Conservation (phyloP, 2,888 invertebrate genomes). For the Hypomecis atomaria region DNA sequence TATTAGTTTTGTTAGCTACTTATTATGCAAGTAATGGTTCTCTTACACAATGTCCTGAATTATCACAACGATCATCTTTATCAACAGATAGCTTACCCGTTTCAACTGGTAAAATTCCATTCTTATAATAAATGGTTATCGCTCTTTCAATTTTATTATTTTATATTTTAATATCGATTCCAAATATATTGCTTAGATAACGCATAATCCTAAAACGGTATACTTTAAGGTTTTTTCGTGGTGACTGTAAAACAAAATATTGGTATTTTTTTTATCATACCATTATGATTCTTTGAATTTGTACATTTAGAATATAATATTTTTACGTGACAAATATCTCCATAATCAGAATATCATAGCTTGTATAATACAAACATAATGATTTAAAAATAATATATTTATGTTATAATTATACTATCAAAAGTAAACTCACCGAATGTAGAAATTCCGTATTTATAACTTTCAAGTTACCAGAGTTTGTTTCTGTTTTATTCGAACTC, state of each 20-base stretch:
- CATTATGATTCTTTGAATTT: background rate
- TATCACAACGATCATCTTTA: background rate
- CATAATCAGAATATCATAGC: no score
- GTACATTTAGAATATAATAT: background rate
- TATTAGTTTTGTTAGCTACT: no score
- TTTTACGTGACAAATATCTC: no score
- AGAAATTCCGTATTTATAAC: constrained; percentile 42
- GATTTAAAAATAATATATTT: no score
- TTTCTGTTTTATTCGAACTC: constrained; percentile 13
- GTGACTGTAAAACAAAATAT: background rate
- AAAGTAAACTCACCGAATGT: constrained; percentile 40
- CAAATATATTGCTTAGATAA: background rate
- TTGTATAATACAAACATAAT: no score
- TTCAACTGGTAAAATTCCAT: background rate
- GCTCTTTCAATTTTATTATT: constrained; percentile 11
- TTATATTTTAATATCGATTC: constrained; percentile 7
- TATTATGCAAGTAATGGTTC: background rate
- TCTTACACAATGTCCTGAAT: background rate
- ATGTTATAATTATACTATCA: background rate
- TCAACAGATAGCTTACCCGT: background rate
- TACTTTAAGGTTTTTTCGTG: background rate
- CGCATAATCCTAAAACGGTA: background rate
- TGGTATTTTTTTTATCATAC: background rate
- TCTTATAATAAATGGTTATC: background rate
- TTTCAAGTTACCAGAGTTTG: constrained; percentile 23